Evolutionary conservation across 2,888 invertebrate species (phyloP).

Genomic region (Shargacucullia verbasci): DNA sequence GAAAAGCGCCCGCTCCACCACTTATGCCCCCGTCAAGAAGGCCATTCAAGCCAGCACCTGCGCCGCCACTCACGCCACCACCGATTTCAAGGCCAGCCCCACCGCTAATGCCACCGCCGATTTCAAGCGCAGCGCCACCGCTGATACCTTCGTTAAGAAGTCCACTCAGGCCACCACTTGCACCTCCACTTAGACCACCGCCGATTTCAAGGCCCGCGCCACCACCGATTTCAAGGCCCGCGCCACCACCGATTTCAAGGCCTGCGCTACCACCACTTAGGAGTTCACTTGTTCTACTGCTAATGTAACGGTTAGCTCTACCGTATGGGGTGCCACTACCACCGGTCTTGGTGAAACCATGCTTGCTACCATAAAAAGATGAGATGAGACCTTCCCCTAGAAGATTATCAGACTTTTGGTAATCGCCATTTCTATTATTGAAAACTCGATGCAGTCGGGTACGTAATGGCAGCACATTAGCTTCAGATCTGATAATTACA

Average conservation of each 20-base stretch:
- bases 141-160: neutral
- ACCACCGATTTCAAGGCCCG: too few relatives aligned
- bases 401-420: neutral
- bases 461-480: constrained; percentile 3
- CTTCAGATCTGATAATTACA: constrained; percentile 22
- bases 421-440: neutral
- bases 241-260: neutral
- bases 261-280: too few relatives aligned
- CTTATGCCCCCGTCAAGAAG: neutral
- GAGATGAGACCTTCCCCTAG: neutral
- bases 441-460: neutral
- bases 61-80: neutral
- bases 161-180: neutral
- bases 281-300: too few relatives aligned
- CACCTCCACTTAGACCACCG: neutral
- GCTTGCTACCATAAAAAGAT: neutral
- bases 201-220: neutral
- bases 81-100: neutral
- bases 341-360: neutral
- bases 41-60: neutral
- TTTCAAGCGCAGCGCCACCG: neutral
- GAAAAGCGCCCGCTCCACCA: too few relatives aligned
- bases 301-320: too few relatives aligned
- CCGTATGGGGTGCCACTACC: too few relatives aligned
- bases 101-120: neutral